Evolutionary conservation across 2,888 invertebrate genomes (phyloP), one percentile per base, ranked within the genome.

Genomic region (Ennomos erosarius): DNA sequence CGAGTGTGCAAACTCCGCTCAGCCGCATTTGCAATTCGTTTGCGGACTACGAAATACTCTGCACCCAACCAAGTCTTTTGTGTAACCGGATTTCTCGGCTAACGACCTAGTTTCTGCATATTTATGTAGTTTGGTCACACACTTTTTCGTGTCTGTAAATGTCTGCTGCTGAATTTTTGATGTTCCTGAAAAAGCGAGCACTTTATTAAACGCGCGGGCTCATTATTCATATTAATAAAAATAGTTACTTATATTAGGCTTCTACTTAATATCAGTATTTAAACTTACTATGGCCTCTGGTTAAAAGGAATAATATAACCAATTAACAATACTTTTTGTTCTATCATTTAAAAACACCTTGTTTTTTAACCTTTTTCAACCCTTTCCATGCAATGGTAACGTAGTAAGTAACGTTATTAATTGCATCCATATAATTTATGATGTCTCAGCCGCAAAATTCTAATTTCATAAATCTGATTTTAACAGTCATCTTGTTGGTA

Each of bases 51-150:
- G 77, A 83, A 85, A 84, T 84, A 81, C 81, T 84, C 82, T 74
- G 77, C 81, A 78, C 78, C 77, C 78, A 71, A 81, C 82, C 77
- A 78, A 85, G 79, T 82, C 84, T 86, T 86, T 86, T 84, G 85
- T 84, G 84, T 84, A 81, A 85, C 82, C 76, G 79, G 82, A 85
- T 88, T 87, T 86, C 79, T 79, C 81, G 79, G 83, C 81, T 87
- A 85, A 88, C 85, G 88, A 87, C 85, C 83, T 77, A 82, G 77
- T 79, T 78, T 81, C 78, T 82, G 83, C 78, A 84, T 82, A 82
- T 85, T 85, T 87, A 84, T 85, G 79, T 79, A 82, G 77, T 82
- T 81, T 73, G 73, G 79, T 81, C 80, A 81, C 79, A 82, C 72
- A 78, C 69, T 78, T 79, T 81, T 79, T 81, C 74, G 70, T 75